Conservation (phyloP, 2,888 invertebrate genomes). For the Ophonus ardosiacus region DNA sequence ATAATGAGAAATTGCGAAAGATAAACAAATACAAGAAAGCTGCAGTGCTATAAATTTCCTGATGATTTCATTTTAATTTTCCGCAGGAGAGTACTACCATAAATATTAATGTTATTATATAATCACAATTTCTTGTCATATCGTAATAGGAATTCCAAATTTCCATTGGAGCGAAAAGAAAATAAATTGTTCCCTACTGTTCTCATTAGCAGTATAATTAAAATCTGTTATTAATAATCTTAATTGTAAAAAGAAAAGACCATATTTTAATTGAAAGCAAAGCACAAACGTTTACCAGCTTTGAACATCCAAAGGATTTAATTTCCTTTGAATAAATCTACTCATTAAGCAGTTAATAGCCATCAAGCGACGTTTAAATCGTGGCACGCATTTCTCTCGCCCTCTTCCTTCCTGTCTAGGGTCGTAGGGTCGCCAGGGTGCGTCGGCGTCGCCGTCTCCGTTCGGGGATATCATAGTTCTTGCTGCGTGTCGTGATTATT, state of each 20-base stretch:
- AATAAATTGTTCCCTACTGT: constrained; percentile 5
- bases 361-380: constrained; percentile 47
- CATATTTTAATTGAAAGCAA: constrained; percentile 41
- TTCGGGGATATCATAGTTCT: constrained; percentile 36
- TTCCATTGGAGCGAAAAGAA: background rate
- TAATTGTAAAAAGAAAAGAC: constrained; percentile 32
- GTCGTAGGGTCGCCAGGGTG: background rate
- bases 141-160: background rate
- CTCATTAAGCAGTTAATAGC: constrained; percentile 47
- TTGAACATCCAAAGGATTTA: constrained; percentile 48
- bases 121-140: too few relatives aligned
- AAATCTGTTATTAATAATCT: constrained; percentile 46
- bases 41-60: too few relatives aligned
- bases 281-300: constrained; percentile 41
- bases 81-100: too few relatives aligned
- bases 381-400: constrained; percentile 17
- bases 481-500: constrained; percentile 58
- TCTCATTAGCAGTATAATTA: constrained; percentile 39
- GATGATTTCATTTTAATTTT: too few relatives aligned
- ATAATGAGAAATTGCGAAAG: too few relatives aligned
- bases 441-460: background rate
- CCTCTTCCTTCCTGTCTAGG: background rate
- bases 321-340: constrained; percentile 54
- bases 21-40: too few relatives aligned
- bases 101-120: too few relatives aligned